These are phyloP conservation scores for Ctenoplectra terminalis DNA, from an alignment of 1,140 invertebrate genomes.

Conservation along the genomic window DNA sequence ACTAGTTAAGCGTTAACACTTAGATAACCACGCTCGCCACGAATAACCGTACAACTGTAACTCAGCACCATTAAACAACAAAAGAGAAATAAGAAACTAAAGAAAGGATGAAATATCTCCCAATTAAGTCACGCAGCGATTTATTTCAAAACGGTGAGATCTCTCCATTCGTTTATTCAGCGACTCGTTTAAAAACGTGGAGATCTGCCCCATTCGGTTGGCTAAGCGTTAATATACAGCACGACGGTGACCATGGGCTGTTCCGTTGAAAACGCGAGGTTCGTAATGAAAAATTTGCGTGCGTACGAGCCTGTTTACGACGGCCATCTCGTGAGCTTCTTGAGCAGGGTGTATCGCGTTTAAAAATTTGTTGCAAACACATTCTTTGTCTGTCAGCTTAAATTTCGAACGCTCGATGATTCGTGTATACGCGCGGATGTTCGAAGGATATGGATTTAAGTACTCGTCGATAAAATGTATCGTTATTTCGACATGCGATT, in stretches of 20 bases:
- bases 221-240: slow-evolving; percentile 19
- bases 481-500: not conserved
- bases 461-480: slow-evolving; percentile 4
- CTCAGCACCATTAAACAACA: too few species aligned
- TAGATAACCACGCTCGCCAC: too few species aligned
- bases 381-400: not conserved
- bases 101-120: too few species aligned
- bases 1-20: too few species aligned
- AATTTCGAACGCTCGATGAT: not conserved
- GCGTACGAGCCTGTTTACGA: not conserved
- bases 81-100: too few species aligned
- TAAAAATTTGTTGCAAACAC: not conserved
- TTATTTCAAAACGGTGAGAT: too few species aligned
- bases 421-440: not conserved
- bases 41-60: too few species aligned
- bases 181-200: too few species aligned
- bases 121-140: too few species aligned
- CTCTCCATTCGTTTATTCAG: too few species aligned
- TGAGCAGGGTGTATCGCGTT: not conserved
- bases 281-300: slow-evolving; percentile 9
- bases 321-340: not conserved
- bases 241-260: not conserved
- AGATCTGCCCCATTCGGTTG: too few species aligned
- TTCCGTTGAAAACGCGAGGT: not conserved
- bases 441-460: not conserved